These are phyloP conservation scores for Phrynocephalus vlangalii DNA, from an alignment of 2,797 vertebrate species.

Conservation along the genomic window DNA sequence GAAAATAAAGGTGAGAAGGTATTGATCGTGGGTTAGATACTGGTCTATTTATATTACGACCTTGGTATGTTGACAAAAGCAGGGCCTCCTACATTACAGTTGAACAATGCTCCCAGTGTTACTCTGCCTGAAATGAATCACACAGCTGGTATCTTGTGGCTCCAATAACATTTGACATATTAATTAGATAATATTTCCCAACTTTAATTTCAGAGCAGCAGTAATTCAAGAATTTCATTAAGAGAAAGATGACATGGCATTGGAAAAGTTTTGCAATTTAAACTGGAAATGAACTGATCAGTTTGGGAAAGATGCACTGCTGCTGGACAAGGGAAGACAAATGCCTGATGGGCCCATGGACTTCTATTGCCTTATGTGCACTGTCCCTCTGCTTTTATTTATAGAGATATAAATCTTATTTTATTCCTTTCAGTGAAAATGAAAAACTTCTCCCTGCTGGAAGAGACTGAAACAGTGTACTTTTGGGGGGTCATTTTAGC, in stretches of 20 bases:
- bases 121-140: constrained; percentile 40
- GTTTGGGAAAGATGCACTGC: neutral
- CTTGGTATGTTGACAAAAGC: constrained; percentile 12
- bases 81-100: constrained; percentile 22
- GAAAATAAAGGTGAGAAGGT: neutral
- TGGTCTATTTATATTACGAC: constrained; percentile 12
- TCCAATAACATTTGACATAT: constrained; percentile 60
- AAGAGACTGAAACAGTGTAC: too few species aligned
- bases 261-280: constrained; percentile 24
- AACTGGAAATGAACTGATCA: constrained; percentile 11
- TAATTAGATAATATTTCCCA: constrained; percentile 63
- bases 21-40: neutral
- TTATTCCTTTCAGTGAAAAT: too few species aligned
- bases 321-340: neutral
- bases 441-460: too few species aligned
- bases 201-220: constrained; percentile 65
- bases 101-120: constrained; percentile 30
- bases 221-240: constrained; percentile 60
- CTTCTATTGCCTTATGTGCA: neutral
- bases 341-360: too few species aligned
- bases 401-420: neutral
- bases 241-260: constrained; percentile 27
- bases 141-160: constrained; percentile 35
- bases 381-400: neutral
- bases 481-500: too few species aligned